phyloP scores from a whole-genome alignment of 2,888 invertebrate species.

The Ommatoiulus sabulosus region DNA sequence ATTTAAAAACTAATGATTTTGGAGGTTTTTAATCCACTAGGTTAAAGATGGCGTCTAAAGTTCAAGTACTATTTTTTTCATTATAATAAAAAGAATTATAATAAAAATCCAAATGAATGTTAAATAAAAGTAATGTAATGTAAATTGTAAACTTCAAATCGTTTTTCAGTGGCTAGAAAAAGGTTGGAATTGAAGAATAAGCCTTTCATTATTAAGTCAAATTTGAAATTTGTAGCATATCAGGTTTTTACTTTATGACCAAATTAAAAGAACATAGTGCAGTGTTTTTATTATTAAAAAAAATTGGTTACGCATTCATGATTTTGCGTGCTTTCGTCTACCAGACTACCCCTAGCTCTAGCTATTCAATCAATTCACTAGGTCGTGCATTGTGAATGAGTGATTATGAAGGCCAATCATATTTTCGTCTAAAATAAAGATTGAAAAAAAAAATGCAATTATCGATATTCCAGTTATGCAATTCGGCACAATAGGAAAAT shows the following conservation, averaged over 20 bases:
- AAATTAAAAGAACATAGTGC: not conserved
- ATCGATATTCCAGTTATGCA: conserved; percentile 6
- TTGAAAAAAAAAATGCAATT: not conserved
- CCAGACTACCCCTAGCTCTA: not conserved
- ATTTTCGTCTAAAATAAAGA: not conserved
- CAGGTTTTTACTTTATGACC: not conserved
- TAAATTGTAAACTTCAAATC: not conserved
- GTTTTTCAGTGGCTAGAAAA: not conserved
- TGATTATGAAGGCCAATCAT: not conserved
- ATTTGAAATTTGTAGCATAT: not conserved
- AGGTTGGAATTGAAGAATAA: not conserved
- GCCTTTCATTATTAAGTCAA: not conserved
- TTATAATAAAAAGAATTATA: too few species aligned
- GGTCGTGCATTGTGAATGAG: not conserved
- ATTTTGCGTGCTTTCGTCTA: not conserved
- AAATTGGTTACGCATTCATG: not conserved
- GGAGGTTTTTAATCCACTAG: too few species aligned
- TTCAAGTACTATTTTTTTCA: too few species aligned
- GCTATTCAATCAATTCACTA: not conserved
- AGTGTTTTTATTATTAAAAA: not conserved
- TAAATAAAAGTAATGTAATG: not conserved
- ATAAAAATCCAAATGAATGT: not conserved
- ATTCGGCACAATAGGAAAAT: not conserved
- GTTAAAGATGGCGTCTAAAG: too few species aligned
- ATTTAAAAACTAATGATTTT: too few species aligned